These are phyloP conservation scores for Aphidius gifuensis DNA, from an alignment of 1,140 invertebrate species.

Conservation along the genomic window DNA sequence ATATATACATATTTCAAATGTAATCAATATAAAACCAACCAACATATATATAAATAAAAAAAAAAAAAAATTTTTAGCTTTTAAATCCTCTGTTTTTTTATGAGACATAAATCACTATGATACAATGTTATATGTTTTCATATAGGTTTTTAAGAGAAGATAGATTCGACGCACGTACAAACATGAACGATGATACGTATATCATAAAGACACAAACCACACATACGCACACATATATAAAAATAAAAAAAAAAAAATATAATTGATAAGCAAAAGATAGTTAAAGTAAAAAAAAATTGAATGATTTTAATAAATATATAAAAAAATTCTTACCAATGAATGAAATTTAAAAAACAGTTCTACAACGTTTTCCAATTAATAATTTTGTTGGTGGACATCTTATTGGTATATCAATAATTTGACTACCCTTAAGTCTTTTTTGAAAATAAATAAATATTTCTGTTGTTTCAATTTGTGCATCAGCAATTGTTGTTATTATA, in stretches of 20 bases:
- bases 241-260: not conserved
- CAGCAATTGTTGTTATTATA: conserved; percentile 21
- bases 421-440: conserved; percentile 28
- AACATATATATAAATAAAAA: no score
- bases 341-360: conserved; percentile 36
- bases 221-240: not conserved
- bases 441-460: conserved; percentile 36
- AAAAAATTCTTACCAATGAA: no score
- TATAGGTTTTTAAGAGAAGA: conserved; percentile 22
- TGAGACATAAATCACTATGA: conserved; percentile 32
- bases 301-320: not conserved
- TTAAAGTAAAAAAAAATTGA: not conserved
- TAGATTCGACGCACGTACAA: conserved; percentile 28
- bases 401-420: conserved; percentile 45
- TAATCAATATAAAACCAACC: no score
- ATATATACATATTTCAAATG: no score
- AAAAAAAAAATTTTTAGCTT: no score
- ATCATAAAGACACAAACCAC: not conserved
- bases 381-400: conserved; percentile 37
- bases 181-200: conserved; percentile 23
- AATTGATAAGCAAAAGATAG: no score
- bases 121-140: conserved; percentile 26
- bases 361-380: conserved; percentile 42
- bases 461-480: conserved; percentile 4
- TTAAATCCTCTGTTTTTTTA: no score